These are phyloP conservation scores for Zeuzera pyrina DNA, from an alignment of 2,888 invertebrate species.

Conservation along the genomic window DNA sequence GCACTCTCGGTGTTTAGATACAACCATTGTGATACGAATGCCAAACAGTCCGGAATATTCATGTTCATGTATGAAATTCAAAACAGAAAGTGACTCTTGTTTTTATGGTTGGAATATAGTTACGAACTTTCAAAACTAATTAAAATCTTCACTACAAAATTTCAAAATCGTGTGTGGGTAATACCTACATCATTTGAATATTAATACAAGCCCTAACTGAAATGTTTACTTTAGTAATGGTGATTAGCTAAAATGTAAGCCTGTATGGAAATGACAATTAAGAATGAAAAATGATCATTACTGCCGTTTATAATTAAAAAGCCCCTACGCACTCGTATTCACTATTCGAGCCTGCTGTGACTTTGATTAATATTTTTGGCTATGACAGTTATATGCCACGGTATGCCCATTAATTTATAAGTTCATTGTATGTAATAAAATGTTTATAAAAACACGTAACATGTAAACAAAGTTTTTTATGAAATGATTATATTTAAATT, in stretches of 20 bases:
- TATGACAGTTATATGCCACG: conserved; percentile 47
- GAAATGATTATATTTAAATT: too few species aligned
- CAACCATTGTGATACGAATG: conserved; percentile 37
- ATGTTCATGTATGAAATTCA: conserved; percentile 58
- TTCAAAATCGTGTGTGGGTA: neutral
- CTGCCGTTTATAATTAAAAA: conserved; percentile 62
- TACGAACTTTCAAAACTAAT: conserved; percentile 29
- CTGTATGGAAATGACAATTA: conserved; percentile 58
- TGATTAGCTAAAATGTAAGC: conserved; percentile 57
- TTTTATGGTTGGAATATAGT: conserved; percentile 50
- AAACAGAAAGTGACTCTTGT: conserved; percentile 23
- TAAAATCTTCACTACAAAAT: too few species aligned
- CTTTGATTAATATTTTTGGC: conserved; percentile 60
- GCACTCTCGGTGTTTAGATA: conserved; percentile 51
- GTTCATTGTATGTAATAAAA: conserved; percentile 3
- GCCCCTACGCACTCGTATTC: conserved; percentile 41
- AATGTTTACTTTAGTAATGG: conserved; percentile 45
- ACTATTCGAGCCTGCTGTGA: conserved; percentile 32
- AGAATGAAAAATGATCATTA: conserved; percentile 70
- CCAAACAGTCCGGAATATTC: conserved; percentile 54
- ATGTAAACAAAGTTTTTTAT: conserved; percentile 1
- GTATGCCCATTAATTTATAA: conserved; percentile 26
- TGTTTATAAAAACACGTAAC: neutral
- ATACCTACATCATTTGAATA: conserved; percentile 10
- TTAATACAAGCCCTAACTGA: conserved; percentile 22